These are phyloP conservation scores for Hippopotamus amphibius DNA, from an alignment of 2,113 vertebrate genomes.

Conservation along the genomic window DNA sequence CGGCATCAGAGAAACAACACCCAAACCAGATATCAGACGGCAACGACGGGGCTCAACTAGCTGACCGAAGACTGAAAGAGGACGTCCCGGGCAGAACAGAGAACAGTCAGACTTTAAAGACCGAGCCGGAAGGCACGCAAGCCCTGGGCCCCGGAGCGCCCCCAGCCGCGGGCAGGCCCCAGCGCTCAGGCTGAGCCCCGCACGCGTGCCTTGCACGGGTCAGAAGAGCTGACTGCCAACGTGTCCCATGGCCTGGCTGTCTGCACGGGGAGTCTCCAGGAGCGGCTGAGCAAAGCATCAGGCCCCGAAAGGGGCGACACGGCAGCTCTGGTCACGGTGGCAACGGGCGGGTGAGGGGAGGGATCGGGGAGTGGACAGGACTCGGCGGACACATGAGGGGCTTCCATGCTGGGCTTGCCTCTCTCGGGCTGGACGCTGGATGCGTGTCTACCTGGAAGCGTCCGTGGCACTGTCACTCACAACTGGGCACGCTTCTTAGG, in stretches of 20 bases:
- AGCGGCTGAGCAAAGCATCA: background rate
- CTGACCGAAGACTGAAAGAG: background rate
- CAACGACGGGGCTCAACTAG: background rate
- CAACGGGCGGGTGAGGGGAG: background rate
- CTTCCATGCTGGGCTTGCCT: background rate
- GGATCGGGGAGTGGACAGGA: background rate
- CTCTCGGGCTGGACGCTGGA: background rate
- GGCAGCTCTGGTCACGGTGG: background rate
- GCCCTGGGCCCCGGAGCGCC: background rate
- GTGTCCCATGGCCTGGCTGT: no score
- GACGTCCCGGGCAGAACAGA: background rate
- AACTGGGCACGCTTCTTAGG: background rate
- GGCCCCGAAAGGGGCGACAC: background rate
- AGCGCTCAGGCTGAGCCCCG: no score
- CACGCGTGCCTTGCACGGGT: no score
- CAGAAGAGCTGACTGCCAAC: background rate
- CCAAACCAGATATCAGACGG: background rate
- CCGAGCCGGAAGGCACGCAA: background rate
- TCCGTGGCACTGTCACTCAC: background rate
- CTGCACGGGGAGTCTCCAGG: no score
- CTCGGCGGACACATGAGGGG: background rate
- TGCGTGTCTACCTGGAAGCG: background rate
- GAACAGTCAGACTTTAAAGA: background rate
- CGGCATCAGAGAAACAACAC: background rate
- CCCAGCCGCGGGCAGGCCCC: rapidly evolving